These are phyloP conservation scores for Eptatretus burgeri DNA, from an alignment of 2,113 vertebrate species.

Conservation along the genomic window DNA sequence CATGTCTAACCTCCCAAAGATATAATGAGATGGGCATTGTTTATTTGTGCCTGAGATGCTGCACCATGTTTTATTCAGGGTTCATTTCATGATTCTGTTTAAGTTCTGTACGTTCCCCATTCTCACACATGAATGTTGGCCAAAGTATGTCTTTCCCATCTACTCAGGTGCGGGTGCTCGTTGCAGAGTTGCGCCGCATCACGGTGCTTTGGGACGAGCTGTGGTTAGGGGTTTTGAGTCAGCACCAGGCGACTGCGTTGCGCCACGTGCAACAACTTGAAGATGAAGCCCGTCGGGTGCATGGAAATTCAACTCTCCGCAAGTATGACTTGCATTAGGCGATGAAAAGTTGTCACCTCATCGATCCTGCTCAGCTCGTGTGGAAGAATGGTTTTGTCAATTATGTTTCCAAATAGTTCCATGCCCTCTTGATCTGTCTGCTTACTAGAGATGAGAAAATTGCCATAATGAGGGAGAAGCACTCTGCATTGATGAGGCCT, in stretches of 20 bases:
- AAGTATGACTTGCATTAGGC: conserved; percentile 27
- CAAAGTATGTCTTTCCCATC: background rate
- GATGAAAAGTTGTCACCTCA: too few relatives aligned
- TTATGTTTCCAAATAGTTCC: too few relatives aligned
- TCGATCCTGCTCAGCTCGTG: too few relatives aligned
- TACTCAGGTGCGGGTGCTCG: conserved; percentile 64
- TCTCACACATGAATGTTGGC: too few relatives aligned
- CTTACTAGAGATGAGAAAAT: conserved; percentile 48
- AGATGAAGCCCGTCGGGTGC: conserved; percentile 85
- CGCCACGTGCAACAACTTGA: conserved; percentile 72
- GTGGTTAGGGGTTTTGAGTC: conserved; percentile 70
- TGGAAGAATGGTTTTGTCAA: too few relatives aligned
- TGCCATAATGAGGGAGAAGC: conserved; percentile 92
- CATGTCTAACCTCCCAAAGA: too few relatives aligned
- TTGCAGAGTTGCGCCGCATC: conserved; percentile 72
- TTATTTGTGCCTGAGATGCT: too few relatives aligned
- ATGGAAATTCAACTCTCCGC: conserved; percentile 71
- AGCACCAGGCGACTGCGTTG: conserved; percentile 87
- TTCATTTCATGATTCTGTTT: too few relatives aligned
- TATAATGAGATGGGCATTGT: too few relatives aligned
- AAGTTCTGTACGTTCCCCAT: too few relatives aligned
- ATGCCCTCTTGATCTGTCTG: too few relatives aligned
- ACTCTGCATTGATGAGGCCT: conserved; percentile 81
- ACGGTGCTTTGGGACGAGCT: conserved; percentile 90
- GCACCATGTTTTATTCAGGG: too few relatives aligned